Percentiles rank a stretch among this genome's conserved stretches.
These are phyloP conservation scores for Oncorhynchus mykiss DNA, from an alignment of 2,113 vertebrate genomes.

Conservation along the genomic window DNA sequence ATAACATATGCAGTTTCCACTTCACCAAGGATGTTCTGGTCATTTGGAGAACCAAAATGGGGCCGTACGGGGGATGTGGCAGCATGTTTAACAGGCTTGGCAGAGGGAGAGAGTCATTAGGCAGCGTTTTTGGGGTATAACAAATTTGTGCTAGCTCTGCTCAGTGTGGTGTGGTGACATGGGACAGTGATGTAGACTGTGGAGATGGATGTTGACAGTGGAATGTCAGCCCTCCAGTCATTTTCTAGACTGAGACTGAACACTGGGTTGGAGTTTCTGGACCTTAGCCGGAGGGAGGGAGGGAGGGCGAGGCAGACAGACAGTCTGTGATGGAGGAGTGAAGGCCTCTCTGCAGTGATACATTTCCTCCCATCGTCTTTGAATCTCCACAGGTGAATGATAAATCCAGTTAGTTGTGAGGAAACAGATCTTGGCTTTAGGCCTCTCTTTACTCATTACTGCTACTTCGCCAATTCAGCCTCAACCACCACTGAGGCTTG, in stretches of 20 bases:
- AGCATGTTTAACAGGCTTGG: conserved; percentile 54
- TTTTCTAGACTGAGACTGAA: conserved; percentile 65
- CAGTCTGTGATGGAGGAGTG: conserved; percentile 10
- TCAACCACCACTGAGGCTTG: not conserved
- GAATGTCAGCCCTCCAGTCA: conserved; percentile 70
- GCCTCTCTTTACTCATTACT: no score
- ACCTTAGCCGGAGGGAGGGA: conserved; percentile 51
- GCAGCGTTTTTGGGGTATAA: conserved; percentile 61
- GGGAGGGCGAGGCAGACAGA: conserved; percentile 23
- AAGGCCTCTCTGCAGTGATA: not conserved
- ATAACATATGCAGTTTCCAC: conserved; percentile 62
- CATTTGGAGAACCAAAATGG: conserved; percentile 66
- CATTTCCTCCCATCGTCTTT: not conserved
- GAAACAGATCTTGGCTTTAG: conserved; percentile 9
- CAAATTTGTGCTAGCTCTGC: conserved; percentile 71
- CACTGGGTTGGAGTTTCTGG: conserved; percentile 58
- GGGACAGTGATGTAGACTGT: conserved; percentile 72
- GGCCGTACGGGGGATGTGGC: conserved; percentile 49
- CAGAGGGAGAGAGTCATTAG: conserved; percentile 58
- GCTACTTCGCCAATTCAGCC: no score
- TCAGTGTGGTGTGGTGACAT: conserved; percentile 66
- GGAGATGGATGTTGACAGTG: conserved; percentile 66
- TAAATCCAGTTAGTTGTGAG: conserved; percentile 8
- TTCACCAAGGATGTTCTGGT: conserved; percentile 67
- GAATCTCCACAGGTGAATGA: conserved; percentile 16